Percentiles rank a stretch among this genome's conserved stretches.
These are phyloP conservation scores for Bombus terrestris DNA, from an alignment of 1,140 invertebrate species.

Conservation along the genomic window DNA sequence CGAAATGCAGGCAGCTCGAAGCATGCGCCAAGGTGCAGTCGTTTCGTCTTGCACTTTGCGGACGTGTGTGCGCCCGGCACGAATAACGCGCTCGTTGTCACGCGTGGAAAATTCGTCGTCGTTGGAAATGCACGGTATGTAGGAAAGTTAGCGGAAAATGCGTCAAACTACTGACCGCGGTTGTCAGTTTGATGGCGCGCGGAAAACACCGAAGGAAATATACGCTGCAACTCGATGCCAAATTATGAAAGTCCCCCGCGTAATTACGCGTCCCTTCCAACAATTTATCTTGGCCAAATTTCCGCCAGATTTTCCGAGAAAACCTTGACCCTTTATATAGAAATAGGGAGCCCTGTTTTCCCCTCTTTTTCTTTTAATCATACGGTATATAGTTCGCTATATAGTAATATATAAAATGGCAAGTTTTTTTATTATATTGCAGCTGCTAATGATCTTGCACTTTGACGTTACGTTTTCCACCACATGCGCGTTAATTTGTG, in stretches of 20 bases:
- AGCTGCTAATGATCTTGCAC: not conserved
- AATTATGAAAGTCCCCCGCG: conserved; percentile 9
- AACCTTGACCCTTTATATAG: not conserved
- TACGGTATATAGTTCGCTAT: not conserved
- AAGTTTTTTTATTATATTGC: not conserved
- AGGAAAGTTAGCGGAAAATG: conserved; percentile 21
- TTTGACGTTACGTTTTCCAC: not conserved
- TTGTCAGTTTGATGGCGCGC: conserved; percentile 37
- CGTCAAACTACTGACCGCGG: not conserved
- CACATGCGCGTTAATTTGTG: not conserved
- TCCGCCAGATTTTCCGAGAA: not conserved
- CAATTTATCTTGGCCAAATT: not conserved
- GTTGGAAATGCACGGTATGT: conserved; percentile 37
- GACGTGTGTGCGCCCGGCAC: conserved; percentile 1
- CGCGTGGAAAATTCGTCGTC: conserved; percentile 44
- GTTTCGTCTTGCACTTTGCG: conserved; percentile 12
- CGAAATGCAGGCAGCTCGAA: conserved; percentile 5
- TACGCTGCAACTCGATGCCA: no score
- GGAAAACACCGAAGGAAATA: conserved; percentile 39
- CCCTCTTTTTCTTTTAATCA: not conserved
- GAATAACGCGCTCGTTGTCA: conserved; percentile 42
- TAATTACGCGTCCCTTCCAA: conserved; percentile 15
- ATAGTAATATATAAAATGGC: not conserved
- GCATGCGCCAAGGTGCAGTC: conserved; percentile 41
- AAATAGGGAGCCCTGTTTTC: no score